A percentile compares a stretch with the other conserved stretches of the same genome.
These are phyloP conservation scores for Alca torda DNA, from an alignment of 2,797 vertebrate species.

Conservation along the genomic window DNA sequence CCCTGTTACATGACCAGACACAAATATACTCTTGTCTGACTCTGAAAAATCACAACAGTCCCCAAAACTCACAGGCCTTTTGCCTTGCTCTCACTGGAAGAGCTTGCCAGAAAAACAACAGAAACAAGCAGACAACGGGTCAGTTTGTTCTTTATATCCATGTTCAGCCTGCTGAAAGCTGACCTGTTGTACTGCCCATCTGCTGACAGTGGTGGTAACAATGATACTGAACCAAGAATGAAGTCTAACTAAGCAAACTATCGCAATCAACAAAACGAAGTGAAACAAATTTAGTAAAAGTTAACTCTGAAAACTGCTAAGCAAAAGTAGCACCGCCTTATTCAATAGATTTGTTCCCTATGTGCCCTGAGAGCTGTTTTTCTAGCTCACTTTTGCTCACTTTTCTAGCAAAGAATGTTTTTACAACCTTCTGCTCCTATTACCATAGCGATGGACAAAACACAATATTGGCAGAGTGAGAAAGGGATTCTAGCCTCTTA, in stretches of 20 bases:
- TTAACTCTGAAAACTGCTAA: background rate
- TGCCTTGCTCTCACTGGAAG: background rate
- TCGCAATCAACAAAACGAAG: background rate
- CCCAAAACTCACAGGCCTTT: background rate
- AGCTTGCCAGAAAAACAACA: background rate
- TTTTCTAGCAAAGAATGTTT: background rate
- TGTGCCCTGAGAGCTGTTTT: background rate
- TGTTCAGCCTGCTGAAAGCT: background rate
- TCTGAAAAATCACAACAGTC: background rate
- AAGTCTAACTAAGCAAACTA: background rate
- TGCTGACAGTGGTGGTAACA: background rate
- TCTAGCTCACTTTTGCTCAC: background rate
- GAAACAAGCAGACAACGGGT: background rate
- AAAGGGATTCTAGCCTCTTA: background rate
- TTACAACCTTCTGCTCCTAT: slow-evolving; percentile 3
- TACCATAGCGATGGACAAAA: background rate
- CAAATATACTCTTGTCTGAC: background rate
- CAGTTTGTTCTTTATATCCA: background rate
- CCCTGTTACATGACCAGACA: background rate
- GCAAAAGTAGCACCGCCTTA: background rate
- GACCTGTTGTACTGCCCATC: background rate
- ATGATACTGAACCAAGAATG: background rate
- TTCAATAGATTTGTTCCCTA: background rate
- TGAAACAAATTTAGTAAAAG: background rate
- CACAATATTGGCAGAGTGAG: background rate